Evolutionary conservation across 2,113 vertebrate genomes (phyloP), one percentile per base, ranked within the genome.

Genomic region (Alexandromys fortis): DNA sequence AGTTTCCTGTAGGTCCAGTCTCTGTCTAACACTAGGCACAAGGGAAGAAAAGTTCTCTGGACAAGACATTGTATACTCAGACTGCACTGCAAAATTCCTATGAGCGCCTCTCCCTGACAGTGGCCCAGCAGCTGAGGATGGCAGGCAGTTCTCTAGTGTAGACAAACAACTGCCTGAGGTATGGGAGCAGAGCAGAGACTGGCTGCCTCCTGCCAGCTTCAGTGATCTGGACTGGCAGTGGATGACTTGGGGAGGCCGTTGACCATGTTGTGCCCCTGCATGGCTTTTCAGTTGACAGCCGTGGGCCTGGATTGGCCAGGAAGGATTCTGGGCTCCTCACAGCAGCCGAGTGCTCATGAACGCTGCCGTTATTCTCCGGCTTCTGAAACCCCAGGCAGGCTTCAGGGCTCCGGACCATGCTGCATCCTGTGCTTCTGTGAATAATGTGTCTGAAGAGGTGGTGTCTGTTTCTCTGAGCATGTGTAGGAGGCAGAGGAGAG

Each of bases 141-240:
- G 19, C 52, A 58, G 30, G 19, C 33, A 61, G 19, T 58, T 24
- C 22, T 63, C 79, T 63, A 42, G 12, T 8, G 7, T 24, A 42
- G 7, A 0, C 24, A 42, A 61, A 55, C 30, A 55, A 0, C 55
- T 42, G 7, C 8, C 13, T 13, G 21, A 63, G 22, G 1, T 7
- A 38, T 58, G 13, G 22, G 79, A 26, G 1, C 22, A 42, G 11
- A 12, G 58, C 12, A 42, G 11, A 26, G 13, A 42, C 2, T 42
- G 19, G 10, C 35, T 58, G 5, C 33, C 35, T 58, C 21, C 12
- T n/a, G 19, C 33, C 17, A 58, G 10, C 21, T 58, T 70, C 33
- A 7, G 2, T 24, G 4, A 58, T 81, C 22, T 24, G 49, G 4
- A 22, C 1, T 7, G 17, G 13, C 49, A 81, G 19, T 81, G 33